These are phyloP conservation scores for Mesoclemmys tuberculata DNA, from an alignment of 2,113 vertebrate genomes.

Conservation along the genomic window DNA sequence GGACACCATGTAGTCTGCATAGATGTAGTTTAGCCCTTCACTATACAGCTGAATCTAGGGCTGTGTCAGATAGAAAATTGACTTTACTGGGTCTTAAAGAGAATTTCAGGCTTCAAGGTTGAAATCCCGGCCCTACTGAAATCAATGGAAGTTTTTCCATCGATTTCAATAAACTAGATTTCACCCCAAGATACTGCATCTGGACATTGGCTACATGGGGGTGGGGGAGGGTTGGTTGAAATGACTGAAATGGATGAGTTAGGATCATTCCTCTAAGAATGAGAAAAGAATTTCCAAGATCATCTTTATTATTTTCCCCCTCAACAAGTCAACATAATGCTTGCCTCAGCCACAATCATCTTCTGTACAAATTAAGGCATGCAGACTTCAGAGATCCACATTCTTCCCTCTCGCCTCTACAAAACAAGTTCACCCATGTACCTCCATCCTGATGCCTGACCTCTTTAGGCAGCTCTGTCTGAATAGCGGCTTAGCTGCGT, in stretches of 20 bases:
- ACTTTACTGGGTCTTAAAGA: too few species aligned
- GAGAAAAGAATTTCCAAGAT: too few species aligned
- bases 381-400: not conserved
- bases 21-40: too few species aligned
- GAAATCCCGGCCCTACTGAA: too few species aligned
- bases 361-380: not conserved
- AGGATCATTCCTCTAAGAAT: not conserved
- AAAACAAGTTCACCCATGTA: not conserved
- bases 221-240: not conserved
- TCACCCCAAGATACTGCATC: not conserved
- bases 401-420: not conserved
- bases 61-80: too few species aligned
- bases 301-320: not conserved
- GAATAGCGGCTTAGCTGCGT: not conserved
- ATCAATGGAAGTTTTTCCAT: not conserved
- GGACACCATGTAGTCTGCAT: too few species aligned
- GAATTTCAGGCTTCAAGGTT: too few species aligned
- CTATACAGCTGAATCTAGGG: too few species aligned
- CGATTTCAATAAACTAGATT: not conserved
- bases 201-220: not conserved
- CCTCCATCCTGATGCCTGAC: not conserved
- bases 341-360: not conserved
- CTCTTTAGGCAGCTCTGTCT: not conserved
- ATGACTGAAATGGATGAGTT: not conserved
- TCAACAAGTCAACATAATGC: not conserved